These are phyloP conservation scores for Ridgeia piscesae DNA, from an alignment of 1,140 invertebrate genomes.

Conservation along the genomic window DNA sequence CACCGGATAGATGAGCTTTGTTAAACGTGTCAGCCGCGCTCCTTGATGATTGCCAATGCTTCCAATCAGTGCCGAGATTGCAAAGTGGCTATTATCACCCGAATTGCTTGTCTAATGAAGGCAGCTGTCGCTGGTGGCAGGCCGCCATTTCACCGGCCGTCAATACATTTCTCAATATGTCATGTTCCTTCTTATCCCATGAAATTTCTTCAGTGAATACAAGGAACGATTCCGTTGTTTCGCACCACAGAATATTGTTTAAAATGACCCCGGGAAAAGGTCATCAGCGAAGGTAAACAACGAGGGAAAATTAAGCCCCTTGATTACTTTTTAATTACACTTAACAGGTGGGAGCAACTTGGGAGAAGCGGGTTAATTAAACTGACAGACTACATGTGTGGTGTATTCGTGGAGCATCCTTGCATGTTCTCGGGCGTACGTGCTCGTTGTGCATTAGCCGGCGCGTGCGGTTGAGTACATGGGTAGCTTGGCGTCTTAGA, in stretches of 20 bases:
- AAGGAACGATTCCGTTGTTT: background rate
- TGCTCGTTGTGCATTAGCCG: background rate
- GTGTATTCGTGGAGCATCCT: background rate
- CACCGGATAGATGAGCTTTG: background rate
- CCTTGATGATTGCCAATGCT: background rate
- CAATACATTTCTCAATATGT: background rate
- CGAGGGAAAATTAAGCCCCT: background rate
- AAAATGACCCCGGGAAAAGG: background rate
- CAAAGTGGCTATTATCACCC: slow-evolving; percentile 4
- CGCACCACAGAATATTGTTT: background rate
- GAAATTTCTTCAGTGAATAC: background rate
- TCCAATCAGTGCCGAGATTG: background rate
- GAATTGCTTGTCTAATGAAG: background rate
- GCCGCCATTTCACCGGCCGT: background rate
- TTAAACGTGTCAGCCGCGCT: background rate
- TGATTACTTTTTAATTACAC: background rate
- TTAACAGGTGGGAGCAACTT: background rate
- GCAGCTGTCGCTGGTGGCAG: background rate
- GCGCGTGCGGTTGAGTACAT: background rate
- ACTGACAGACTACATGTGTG: background rate
- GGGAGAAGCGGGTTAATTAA: background rate
- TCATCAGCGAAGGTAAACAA: background rate
- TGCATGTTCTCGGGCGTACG: background rate
- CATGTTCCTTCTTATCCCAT: background rate
- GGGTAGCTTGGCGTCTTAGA: background rate